Base-by-base conservation (phyloP, 1,140 invertebrate species). In the Drosophila simulans region DNA sequence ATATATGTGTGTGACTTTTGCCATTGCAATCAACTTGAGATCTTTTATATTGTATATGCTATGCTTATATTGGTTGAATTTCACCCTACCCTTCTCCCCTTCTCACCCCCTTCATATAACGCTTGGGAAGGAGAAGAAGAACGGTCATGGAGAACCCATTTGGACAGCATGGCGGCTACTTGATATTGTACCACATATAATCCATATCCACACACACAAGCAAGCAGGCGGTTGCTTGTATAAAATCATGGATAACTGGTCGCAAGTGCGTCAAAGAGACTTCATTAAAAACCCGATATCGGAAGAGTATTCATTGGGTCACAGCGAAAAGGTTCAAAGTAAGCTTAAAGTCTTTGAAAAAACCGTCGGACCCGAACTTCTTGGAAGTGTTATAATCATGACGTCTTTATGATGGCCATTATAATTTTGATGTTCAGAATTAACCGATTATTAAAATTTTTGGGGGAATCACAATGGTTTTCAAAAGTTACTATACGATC, bases 1-100 rank as follows among this genome's bases (percentile, higher is more conserved):
- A 73, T 84, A 80, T 84, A 84, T 64, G 80, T 84, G 66, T 66
- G 70, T 68, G 52, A 70, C 65, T 70, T 72, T 72, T 69, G 75
- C 43, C 70, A 66, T 49, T 68, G 60, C 76, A 70, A 75, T 76
- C 65, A 74, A 60, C 65, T 75, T 58, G 80, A 70, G 70, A 79
- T 83, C 60, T 77, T 66, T 68, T 81, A 53, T 64, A 60, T 35
- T 43, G 11, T 51, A 15, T 51, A 51, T 31, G 37, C 63, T 25
- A 37, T 20, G 56, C 64, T 69, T 77, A 68, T 72, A 73, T 40
- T 77, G 55, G 56, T 52, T 69, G 59, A 68, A 68, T 68, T 68
- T 53, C 64, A 37, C 45, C 55, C 15, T 39, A 39, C 13, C 54
- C 40, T 31, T 15, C 55, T 39, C 54, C 13, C 54, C 40, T 31